These are phyloP conservation scores for Sphaeridia pumilis DNA, from an alignment of 2,888 invertebrate species.

Conservation along the genomic window DNA sequence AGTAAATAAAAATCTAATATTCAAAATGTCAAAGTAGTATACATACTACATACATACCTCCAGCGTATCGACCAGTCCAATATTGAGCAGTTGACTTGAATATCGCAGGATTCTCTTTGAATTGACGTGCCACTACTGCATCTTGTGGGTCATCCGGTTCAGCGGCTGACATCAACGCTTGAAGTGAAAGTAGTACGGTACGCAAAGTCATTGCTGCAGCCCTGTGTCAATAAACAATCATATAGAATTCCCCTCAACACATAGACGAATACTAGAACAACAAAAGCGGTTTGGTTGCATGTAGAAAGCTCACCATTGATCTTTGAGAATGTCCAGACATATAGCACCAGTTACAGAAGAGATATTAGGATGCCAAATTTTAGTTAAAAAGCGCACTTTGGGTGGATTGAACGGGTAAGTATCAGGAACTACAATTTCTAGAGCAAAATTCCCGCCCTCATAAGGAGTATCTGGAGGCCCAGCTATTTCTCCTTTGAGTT, in stretches of 20 bases:
- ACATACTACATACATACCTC: too few relatives aligned
- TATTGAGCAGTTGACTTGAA: conserved; percentile 85
- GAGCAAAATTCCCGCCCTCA: conserved; percentile 83
- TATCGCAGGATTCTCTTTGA: conserved; percentile 72
- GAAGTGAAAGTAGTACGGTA: conserved; percentile 87
- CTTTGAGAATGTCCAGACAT: conserved; percentile 96
- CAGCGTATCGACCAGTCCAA: conserved; percentile 93
- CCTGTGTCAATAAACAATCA: too few relatives aligned
- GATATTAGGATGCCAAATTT: conserved; percentile 99
- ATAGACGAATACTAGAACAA: too few relatives aligned
- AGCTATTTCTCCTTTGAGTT: conserved; percentile 86
- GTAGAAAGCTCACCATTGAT: conserved; percentile 72
- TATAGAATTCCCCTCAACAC: background rate
- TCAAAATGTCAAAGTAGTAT: too few relatives aligned
- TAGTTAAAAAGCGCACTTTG: conserved; percentile 92
- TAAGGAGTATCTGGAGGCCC: conserved; percentile 98
- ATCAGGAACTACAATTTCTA: conserved; percentile 97
- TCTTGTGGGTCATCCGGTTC: conserved; percentile 92
- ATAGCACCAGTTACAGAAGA: conserved; percentile 97
- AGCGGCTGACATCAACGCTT: conserved; percentile 83
- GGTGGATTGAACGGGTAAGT: conserved; percentile 99
- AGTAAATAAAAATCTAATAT: too few relatives aligned
- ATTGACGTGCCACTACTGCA: conserved; percentile 95
- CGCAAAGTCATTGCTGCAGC: conserved; percentile 97
- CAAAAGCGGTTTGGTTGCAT: too few relatives aligned